These are phyloP conservation scores for Pogonomyrmex californicus DNA, from an alignment of 1,140 invertebrate genomes.

Conservation along the genomic window DNA sequence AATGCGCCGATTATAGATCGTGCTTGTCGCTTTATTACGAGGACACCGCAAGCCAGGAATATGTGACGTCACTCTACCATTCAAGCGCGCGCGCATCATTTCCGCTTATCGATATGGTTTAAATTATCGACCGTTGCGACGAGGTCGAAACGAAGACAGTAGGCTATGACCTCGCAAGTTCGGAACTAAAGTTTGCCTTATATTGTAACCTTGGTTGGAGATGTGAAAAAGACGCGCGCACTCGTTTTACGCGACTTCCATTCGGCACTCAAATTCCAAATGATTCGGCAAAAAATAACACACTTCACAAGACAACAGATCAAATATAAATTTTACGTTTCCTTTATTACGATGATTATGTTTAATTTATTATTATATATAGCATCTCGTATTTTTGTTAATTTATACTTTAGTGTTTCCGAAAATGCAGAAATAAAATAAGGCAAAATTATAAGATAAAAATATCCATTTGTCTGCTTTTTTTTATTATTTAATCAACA, in stretches of 20 bases:
- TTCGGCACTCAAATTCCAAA: background rate
- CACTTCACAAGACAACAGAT: no score
- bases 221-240: background rate
- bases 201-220: slow-evolving; percentile 2
- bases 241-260: background rate
- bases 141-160: slow-evolving; percentile 54
- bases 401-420: no score
- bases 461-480: no score
- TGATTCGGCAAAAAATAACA: background rate
- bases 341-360: no score
- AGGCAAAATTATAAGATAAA: no score
- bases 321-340: no score
- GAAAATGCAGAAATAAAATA: no score
- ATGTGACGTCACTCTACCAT: slow-evolving; percentile 13
- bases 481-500: no score
- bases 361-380: background rate
- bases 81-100: slow-evolving; percentile 24
- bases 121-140: slow-evolving; percentile 60
- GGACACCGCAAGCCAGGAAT: background rate
- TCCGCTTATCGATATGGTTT: slow-evolving; percentile 61
- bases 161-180: slow-evolving; percentile 47
- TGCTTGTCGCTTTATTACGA: background rate
- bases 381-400: background rate
- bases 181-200: slow-evolving; percentile 47
- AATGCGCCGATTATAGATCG: slow-evolving; percentile 38